Evolutionary conservation across 2,113 vertebrate species (phyloP).

Genomic region (Cebidichthys violaceus): DNA sequence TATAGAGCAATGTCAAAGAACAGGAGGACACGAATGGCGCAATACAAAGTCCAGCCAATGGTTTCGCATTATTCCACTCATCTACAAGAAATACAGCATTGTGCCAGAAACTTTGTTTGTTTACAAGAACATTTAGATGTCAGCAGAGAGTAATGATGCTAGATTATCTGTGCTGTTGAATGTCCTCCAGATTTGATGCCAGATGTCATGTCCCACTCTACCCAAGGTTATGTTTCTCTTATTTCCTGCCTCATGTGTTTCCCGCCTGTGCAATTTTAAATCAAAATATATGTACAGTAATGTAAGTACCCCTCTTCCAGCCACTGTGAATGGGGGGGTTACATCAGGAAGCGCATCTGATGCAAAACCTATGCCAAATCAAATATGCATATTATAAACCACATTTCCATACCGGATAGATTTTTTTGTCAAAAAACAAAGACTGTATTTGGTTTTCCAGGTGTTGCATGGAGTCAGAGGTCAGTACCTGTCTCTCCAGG

Average conservation of each 20-base stretch:
- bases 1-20: not conserved
- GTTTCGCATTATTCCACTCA: not conserved
- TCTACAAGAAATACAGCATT: not conserved
- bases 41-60: not conserved
- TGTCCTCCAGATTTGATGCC: not conserved
- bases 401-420: not conserved
- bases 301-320: not conserved
- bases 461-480: not conserved
- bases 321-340: not conserved
- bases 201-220: not conserved
- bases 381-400: not conserved
- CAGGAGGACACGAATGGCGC: not conserved
- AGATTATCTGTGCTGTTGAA: not conserved
- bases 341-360: not conserved
- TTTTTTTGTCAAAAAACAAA: not conserved
- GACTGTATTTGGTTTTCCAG: not conserved
- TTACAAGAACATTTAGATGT: not conserved
- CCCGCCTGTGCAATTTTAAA: not conserved
- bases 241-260: not conserved
- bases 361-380: not conserved
- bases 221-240: not conserved
- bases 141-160: not conserved
- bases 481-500: slow-evolving; percentile 92
- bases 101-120: not conserved
- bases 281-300: not conserved